Evolutionary conservation across 2,113 vertebrate species (phyloP), one percentile per base, ranked within the genome.

Genomic region (Benitochromis conjunctus): DNA sequence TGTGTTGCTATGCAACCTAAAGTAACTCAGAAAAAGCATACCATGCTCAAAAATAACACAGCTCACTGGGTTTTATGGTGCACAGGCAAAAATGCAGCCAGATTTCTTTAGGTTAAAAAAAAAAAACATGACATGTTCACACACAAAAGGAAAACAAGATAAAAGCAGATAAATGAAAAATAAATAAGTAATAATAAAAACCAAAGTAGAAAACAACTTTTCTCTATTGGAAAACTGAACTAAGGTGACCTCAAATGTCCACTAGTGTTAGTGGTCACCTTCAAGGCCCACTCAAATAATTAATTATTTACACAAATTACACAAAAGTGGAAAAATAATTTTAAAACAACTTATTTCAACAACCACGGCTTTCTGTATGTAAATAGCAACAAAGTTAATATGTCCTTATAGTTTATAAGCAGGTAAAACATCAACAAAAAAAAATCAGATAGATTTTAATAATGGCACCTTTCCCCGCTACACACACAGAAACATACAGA

Each of bases 1-100:
- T 57, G 81, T 84, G 90, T 92, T 91, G 88, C 90, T 83, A 89
- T 78, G 87, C 89, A 91, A 88, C 88, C 55, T 19, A 19, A 69
- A 88, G 64, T 57, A 55, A 64, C 69, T 26, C n/a, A 76, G 60
- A 19, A 71, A 57, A 78, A 64, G 62, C 54, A 58, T 51, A 74
- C 3, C 8, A 43, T 60, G 80, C 16, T 80, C 34, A 41, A 53
- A 81, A 85, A 85, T 83, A 88, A 81, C 29, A 57, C 85, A 60
- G 58, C 34, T 81, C 76, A 31, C 36, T 79, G 31, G 21, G 16
- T 85, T 88, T 83, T 18, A 77, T 79, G 43, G 31, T 11, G 21
- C 6, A n/a, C 7, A 6, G 48, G 11, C 46, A 26, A 80, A 80
- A 80, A 80, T 46, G 13, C 24, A 74, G 48, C 31, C 38, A 84